Conservation (phyloP, 2,888 invertebrate species). For the Melanophora roralis region DNA sequence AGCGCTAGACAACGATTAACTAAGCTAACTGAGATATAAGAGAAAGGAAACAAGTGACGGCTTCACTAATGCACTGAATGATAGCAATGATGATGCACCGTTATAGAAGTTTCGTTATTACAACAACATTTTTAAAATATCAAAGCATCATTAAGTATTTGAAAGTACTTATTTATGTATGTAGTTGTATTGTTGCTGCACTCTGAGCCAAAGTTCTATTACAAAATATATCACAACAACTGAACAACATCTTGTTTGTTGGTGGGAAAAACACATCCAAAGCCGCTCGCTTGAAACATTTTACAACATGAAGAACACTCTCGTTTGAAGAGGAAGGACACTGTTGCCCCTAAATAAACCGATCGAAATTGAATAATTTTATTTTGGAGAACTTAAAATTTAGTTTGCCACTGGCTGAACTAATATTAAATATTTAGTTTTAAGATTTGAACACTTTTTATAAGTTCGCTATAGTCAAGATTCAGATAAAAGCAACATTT, state of each 20-base stretch:
- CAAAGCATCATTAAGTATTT: background rate
- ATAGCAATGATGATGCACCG: background rate
- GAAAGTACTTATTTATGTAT: conserved; percentile 27
- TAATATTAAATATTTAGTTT: no score
- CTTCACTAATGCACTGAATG: background rate
- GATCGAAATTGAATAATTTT: no score
- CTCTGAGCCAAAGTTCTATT: conserved; percentile 44
- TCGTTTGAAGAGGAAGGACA: no score
- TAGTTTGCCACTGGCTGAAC: no score
- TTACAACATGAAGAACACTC: no score
- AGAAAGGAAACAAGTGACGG: conserved; percentile 35
- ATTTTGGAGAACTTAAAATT: no score
- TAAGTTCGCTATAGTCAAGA: no score
- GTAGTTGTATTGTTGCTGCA: background rate
- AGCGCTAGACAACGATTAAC: background rate
- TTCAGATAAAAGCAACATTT: no score
- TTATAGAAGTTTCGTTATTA: conserved; percentile 4
- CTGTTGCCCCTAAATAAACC: no score
- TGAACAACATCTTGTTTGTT: background rate
- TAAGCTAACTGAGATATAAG: conserved; percentile 19
- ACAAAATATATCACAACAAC: background rate
- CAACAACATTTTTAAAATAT: background rate
- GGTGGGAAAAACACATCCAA: no score
- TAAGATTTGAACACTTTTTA: no score
- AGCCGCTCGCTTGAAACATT: no score